phyloP scores from a whole-genome alignment of 2,797 vertebrate genomes.

The Micrastur ruficollis region DNA sequence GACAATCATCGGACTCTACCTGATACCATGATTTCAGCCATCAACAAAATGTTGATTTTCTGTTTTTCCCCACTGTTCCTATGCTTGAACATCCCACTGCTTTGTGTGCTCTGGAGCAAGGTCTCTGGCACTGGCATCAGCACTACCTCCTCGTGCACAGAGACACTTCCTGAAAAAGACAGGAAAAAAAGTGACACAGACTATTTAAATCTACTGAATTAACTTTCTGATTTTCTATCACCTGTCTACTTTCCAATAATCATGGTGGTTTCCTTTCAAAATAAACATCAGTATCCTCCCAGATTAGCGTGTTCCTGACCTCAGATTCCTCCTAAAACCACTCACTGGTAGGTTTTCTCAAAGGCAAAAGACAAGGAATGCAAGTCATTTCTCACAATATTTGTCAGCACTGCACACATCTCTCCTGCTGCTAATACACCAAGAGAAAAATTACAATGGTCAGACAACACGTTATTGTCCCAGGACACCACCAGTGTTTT shows the following conservation, averaged over 20 bases:
- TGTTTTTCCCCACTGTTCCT: background rate
- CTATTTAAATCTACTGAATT: background rate
- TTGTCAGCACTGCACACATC: background rate
- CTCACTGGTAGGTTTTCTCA: background rate
- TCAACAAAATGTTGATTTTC: constrained; percentile 36
- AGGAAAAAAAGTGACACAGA: background rate
- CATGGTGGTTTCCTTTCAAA: background rate
- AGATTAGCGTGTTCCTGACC: background rate
- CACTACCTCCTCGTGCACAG: background rate
- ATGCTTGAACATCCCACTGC: background rate
- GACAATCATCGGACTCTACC: constrained; percentile 70
- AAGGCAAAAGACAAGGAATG: background rate
- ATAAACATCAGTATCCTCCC: background rate
- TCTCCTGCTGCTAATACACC: background rate
- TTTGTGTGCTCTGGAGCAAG: background rate
- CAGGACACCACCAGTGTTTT: background rate
- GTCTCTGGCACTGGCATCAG: constrained; percentile 20
- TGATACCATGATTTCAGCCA: constrained; percentile 86
- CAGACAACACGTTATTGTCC: background rate
- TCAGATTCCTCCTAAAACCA: background rate
- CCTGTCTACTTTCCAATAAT: background rate
- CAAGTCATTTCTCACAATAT: background rate
- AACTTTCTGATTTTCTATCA: background rate
- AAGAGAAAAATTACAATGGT: background rate
- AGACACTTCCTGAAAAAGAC: constrained; percentile 49